A percentile compares a stretch with the other conserved stretches of the same genome.
Evolutionary conservation across 2,888 invertebrate species (phyloP).

Genomic region (Sicus ferrugineus): DNA sequence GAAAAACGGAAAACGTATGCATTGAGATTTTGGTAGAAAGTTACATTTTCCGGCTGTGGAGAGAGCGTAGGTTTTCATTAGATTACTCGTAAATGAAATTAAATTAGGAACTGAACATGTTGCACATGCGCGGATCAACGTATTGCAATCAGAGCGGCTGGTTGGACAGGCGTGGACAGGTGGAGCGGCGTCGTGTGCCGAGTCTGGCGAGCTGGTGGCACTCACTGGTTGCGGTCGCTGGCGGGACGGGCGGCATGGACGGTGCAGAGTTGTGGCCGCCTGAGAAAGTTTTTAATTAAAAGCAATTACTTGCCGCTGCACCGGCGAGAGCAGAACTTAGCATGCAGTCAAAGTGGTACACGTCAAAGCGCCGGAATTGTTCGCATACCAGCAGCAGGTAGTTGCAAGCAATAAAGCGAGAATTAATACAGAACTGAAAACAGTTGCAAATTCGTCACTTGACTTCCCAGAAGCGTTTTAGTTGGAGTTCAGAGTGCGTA

Average conservation of each 20-base stretch:
- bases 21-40: too few relatives aligned
- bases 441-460: neutral
- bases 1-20: neutral
- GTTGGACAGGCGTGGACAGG: too few relatives aligned
- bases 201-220: too few relatives aligned
- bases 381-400: neutral
- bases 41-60: too few relatives aligned
- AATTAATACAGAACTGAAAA: neutral
- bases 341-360: too few relatives aligned
- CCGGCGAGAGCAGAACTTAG: too few relatives aligned
- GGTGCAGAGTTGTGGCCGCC: conserved; percentile 1
- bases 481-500: too few relatives aligned
- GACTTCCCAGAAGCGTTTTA: neutral
- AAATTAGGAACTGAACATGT: conserved; percentile 22
- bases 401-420: too few relatives aligned
- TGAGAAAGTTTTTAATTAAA: conserved; percentile 18
- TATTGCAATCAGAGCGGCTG: conserved; percentile 12
- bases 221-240: too few relatives aligned
- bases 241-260: neutral
- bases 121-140: conserved; percentile 20
- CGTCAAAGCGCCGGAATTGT: too few relatives aligned
- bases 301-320: conserved; percentile 10
- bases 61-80: too few relatives aligned
- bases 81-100: conserved; percentile 14
- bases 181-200: too few relatives aligned